Percentiles rank a stretch among this genome's conserved stretches.
Evolutionary conservation across 1,140 invertebrate species (phyloP).

Genomic region (Odontomachus brunneus): DNA sequence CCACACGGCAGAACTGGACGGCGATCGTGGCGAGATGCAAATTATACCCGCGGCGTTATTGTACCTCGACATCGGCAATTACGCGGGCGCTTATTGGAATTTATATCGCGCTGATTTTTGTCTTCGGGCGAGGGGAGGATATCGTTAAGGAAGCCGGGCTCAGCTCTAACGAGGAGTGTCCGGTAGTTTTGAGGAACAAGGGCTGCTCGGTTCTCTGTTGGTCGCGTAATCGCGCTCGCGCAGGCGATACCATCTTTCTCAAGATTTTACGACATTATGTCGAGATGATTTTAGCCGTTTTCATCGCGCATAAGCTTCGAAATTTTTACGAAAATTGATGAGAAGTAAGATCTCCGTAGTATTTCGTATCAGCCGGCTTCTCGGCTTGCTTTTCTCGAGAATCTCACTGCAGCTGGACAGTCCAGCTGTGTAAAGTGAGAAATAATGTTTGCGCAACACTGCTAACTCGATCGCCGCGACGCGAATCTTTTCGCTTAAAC

Average conservation of each 20-base stretch:
- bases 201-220: not conserved
- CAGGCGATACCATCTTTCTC: not conserved
- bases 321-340: not conserved
- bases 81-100: conserved; percentile 57
- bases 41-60: conserved; percentile 62
- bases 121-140: not conserved
- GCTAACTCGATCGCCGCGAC: not conserved
- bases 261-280: not conserved
- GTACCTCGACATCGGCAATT: conserved; percentile 54
- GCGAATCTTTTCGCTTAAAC: not conserved
- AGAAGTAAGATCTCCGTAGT: not conserved
- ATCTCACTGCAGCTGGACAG: too few species aligned
- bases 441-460: not conserved
- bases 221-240: too few species aligned
- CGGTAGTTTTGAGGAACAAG: not conserved
- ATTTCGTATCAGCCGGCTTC: not conserved
- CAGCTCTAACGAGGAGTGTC: not conserved
- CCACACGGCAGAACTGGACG: conserved; percentile 31
- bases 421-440: not conserved
- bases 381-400: not conserved
- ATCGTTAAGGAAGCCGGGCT: not conserved
- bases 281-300: not conserved
- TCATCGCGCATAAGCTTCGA: not conserved
- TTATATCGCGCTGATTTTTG: conserved; percentile 56
- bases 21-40: conserved; percentile 64